Conservation (phyloP, 2,113 vertebrate genomes). For the Carassius auratus region DNA sequence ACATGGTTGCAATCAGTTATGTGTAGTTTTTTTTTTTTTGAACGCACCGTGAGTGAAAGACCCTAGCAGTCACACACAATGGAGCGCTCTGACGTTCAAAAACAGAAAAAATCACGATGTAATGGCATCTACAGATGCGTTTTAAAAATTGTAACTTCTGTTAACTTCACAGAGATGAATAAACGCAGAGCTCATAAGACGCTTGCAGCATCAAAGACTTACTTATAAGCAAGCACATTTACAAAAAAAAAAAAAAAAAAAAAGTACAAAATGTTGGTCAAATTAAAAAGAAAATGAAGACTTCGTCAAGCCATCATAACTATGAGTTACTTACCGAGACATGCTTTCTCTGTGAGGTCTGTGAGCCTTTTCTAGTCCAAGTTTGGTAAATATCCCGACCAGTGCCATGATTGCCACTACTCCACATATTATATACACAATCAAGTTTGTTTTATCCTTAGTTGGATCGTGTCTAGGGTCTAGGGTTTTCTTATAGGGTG, state of each 20-base stretch:
- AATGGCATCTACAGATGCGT: background rate
- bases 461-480: constrained; percentile 90
- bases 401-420: constrained; percentile 99
- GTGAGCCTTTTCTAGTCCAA: constrained; percentile 97
- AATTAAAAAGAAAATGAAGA: background rate
- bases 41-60: background rate
- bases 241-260: background rate
- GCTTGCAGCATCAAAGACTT: background rate
- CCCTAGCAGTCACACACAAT: background rate
- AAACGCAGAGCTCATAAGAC: background rate
- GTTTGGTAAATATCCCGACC: constrained; percentile 99
- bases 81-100: background rate
- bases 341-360: constrained; percentile 97
- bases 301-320: background rate
- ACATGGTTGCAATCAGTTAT: background rate
- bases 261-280: too few species aligned
- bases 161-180: background rate
- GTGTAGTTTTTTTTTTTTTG: background rate
- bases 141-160: background rate
- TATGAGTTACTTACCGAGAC: constrained; percentile 83
- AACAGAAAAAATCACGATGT: background rate
- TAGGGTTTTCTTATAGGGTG: constrained; percentile 85
- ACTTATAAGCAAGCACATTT: background rate
- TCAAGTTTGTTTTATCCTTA: constrained; percentile 98
- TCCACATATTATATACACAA: constrained; percentile 98